Conservation (phyloP, 2,888 invertebrate species). For the Callyntrura guangdongensis region DNA sequence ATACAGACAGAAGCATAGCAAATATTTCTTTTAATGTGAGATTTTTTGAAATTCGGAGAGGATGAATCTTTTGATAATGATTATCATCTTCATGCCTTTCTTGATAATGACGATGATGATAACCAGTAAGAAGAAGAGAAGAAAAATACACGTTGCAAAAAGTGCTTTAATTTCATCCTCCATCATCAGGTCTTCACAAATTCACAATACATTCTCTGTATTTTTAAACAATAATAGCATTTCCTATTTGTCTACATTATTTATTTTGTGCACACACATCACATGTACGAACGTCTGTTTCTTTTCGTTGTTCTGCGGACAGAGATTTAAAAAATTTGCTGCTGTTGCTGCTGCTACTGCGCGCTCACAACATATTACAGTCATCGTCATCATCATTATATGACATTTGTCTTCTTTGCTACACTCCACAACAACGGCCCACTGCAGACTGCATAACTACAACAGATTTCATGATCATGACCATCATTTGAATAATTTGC, state of each 20-base stretch:
- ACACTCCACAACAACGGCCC: neutral
- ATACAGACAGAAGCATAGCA: neutral
- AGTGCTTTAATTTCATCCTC: constrained; percentile 26
- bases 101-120: constrained; percentile 20
- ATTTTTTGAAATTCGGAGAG: neutral
- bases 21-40: neutral
- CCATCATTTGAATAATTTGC: constrained; percentile 82
- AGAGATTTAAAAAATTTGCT: neutral
- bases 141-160: constrained; percentile 74
- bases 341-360: constrained; percentile 21
- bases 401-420: constrained; percentile 2
- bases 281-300: neutral
- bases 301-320: constrained; percentile 34
- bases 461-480: constrained; percentile 69
- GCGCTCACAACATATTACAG: neutral
- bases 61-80: constrained; percentile 21
- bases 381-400: constrained; percentile 13
- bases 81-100: neutral
- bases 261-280: neutral
- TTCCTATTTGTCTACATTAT: neutral
- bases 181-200: neutral
- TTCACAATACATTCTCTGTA: constrained; percentile 13
- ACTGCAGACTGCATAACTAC: constrained; percentile 18
- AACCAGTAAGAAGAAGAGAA: neutral
- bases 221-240: neutral